Evolutionary conservation across 2,797 vertebrate genomes (phyloP), one percentile per base, ranked within the genome.

Genomic region (Sebastes cheni): DNA sequence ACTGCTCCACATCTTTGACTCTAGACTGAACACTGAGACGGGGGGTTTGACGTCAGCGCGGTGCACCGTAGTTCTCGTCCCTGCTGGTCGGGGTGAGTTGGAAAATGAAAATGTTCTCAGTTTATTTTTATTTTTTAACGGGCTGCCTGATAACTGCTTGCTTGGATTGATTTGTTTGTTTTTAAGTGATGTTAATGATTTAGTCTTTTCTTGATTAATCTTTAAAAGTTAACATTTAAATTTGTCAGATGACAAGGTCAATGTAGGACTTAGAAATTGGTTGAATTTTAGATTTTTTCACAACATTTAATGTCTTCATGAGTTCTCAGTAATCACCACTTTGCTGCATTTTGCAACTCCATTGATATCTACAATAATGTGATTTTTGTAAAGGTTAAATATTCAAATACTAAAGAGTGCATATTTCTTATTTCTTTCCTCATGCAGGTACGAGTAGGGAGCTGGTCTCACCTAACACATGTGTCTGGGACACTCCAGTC

Each of bases 51-150:
- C 89, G 75, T 85, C 88, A 72, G 50, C 6, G 70, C 22, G 50
- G 86, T 36, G 83, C 62, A 70, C 79, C 42, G 34, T 64, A 80
- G 74, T 89, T 96, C 94, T 96, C 95, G 95, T 97, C 96, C 96
- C 96, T 96, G 96, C 96, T 96, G 96, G 96, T 95, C 96, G 92
- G 96, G 96, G 96, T 97, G 81, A 96, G 96, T 94, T 55, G 16
- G 25, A 30, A 27, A 60, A 36, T 2, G 0, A 42, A 42, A 1
- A 5, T 67, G 61, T 70, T 58, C 1, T 66, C 3, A 22, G 16
- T 59, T 20, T 83, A 16, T 74, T n/a, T 2, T 12, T 36, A 1
- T 67, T 22, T 22, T 9, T 56, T 58, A 13, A 54, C 7, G 5
- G 0, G 4, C 5, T 42, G 2, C 22, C 8, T 39, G 6, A 62